Evolutionary conservation across 2,888 invertebrate genomes (phyloP).

Genomic region (Microchrysa polita): DNA sequence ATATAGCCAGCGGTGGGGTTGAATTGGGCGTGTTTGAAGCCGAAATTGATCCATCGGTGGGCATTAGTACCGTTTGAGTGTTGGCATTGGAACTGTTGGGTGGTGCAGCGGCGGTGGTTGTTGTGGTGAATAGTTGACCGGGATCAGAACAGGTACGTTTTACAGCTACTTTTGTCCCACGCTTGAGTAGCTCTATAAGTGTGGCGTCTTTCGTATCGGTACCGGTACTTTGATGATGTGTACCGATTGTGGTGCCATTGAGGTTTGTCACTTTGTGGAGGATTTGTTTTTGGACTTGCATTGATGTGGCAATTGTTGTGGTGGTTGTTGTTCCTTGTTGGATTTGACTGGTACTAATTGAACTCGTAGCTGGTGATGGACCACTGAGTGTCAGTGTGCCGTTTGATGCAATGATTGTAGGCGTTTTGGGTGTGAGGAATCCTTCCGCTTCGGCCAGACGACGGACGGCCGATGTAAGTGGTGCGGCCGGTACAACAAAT

Average conservation of each 20-base stretch:
- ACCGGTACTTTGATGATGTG: conserved; percentile 63
- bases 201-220: conserved; percentile 75
- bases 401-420: conserved; percentile 40
- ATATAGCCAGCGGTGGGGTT: conserved; percentile 59
- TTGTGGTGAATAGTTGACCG: conserved; percentile 67
- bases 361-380: conserved; percentile 47
- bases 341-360: conserved; percentile 55
- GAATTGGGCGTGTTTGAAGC: conserved; percentile 68
- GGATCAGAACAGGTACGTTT: conserved; percentile 80
- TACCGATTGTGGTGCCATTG: conserved; percentile 54
- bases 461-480: conserved; percentile 59
- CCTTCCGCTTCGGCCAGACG: conserved; percentile 62
- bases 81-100: conserved; percentile 56
- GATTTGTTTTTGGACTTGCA: conserved; percentile 58
- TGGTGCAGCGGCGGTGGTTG: conserved; percentile 6
- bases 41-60: conserved; percentile 52
- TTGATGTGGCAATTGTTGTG: conserved; percentile 57
- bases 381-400: neutral
- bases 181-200: conserved; percentile 80
- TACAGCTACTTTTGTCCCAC: conserved; percentile 75
- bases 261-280: conserved; percentile 55
- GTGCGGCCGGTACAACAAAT: conserved; percentile 64
- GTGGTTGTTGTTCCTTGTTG: conserved; percentile 55
- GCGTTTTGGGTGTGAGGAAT: conserved; percentile 60
- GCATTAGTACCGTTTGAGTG: conserved; percentile 61